These are phyloP conservation scores for Yponomeuta evonymella DNA, from an alignment of 2,888 invertebrate species.

Conservation along the genomic window DNA sequence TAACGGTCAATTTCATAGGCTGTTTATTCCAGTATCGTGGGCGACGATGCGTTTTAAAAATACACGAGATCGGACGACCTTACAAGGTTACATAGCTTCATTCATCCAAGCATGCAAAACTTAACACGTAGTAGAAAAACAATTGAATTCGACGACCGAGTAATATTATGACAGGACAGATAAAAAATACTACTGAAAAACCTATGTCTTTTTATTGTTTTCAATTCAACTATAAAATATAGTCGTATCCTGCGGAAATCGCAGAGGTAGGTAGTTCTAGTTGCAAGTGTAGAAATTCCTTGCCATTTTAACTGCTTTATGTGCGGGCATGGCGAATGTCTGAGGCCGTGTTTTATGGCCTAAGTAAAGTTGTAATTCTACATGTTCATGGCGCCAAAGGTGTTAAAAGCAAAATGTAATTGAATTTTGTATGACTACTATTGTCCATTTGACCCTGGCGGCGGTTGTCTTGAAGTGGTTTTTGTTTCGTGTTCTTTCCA, in stretches of 20 bases:
- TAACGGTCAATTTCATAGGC: slow-evolving; percentile 14
- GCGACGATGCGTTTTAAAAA: slow-evolving; percentile 23
- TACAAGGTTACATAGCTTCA: slow-evolving; percentile 36
- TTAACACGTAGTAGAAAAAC: too few species aligned
- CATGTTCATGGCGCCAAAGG: background rate
- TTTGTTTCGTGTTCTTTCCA: background rate
- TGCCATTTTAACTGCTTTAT: background rate
- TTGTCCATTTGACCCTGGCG: background rate
- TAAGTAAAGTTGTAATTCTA: background rate
- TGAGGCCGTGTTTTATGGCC: background rate
- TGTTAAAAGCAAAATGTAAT: background rate
- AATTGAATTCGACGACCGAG: too few species aligned
- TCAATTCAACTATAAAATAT: background rate
- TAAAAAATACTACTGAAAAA: background rate
- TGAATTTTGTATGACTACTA: background rate
- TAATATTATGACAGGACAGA: too few species aligned
- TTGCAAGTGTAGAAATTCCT: background rate
- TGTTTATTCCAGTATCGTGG: slow-evolving; percentile 10
- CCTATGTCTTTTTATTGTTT: background rate
- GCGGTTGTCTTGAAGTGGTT: background rate
- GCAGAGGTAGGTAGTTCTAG: background rate
- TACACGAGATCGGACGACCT: slow-evolving; percentile 45
- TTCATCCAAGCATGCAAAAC: background rate
- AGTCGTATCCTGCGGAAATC: background rate
- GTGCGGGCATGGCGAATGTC: background rate